Base-by-base conservation (phyloP, 1,140 invertebrate genomes). In the Drosophila prosaltans region DNA sequence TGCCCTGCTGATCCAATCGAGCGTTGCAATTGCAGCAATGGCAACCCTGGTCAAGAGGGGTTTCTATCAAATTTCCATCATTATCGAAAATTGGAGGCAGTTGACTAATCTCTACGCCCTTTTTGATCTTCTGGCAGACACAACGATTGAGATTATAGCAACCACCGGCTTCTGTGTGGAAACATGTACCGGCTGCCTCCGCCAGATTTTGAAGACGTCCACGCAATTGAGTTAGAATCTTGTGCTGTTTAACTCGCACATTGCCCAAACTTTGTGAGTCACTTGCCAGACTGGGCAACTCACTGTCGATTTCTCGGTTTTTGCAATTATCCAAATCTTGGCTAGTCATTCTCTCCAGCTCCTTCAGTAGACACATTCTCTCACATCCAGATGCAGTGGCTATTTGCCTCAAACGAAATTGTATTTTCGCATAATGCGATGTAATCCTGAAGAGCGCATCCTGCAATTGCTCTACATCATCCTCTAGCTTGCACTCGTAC, bases 351-450 rank as follows among this genome's bases (percentile, higher is more conserved):
- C 65, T 48, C 48, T 82, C 73, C n/a, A 88, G 69, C 36, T 88
- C 85, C 7, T 69, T 68, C 0, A 89, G 63, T 26, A 89, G 43
- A 4, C 9, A 48, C 4, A 73, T 7, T 0, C 68, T 69, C 39
- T 89, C 81, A 7, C 10, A 39, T 7, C 36, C 57, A 10, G 78
- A 57, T 1, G 84, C 71, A 0, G 58, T 59, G 5, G 78, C 58
- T n/a, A 89, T 79, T n/a, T 89, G 84, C 0, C 85, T 69, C 45
- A 89, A 39, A 10, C 85, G 78, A 10, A 89, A 90, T 30, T 89
- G 84, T 11, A 89, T 71, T 8, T 79, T 85, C 6, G 85, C 78
- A 59, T 90, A 89, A 16, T 90, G 80, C 6, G 84, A 89, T 3
- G 84, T 72, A 7, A 89, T 64, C 1, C 65, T 36, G 28, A 89